Evolutionary conservation across 2,888 invertebrate genomes (phyloP).

Genomic region (Aphelenchoides bicaudatus): DNA sequence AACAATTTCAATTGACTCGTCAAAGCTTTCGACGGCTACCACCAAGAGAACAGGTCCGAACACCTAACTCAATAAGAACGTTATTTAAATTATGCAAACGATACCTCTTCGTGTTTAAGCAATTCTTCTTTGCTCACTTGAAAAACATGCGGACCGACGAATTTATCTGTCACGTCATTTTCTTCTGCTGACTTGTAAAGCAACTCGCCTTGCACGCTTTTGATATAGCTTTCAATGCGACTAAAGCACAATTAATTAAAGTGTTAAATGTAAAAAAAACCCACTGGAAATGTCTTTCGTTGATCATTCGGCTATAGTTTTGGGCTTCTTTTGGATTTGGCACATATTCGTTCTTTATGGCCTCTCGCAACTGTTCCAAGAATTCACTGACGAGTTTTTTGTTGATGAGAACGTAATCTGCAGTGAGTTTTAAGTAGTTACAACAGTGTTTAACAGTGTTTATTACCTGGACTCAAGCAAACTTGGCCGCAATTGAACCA

Average conservation of each 20-base stretch:
- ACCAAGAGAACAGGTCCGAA: constrained; percentile 94
- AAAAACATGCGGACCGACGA: constrained; percentile 79
- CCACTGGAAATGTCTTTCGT: constrained; percentile 75
- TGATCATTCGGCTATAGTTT: constrained; percentile 82
- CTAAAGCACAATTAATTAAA: constrained; percentile 63
- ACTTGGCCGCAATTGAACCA: constrained; percentile 69
- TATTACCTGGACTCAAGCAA: too few species aligned
- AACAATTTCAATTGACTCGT: constrained; percentile 80
- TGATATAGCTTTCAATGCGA: constrained; percentile 72
- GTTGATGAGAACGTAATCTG: constrained; percentile 41
- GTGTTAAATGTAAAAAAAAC: constrained; percentile 33
- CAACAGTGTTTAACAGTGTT: too few species aligned
- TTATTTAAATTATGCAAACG: too few species aligned
- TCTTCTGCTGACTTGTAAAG: constrained; percentile 67
- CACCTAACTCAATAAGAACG: too few species aligned
- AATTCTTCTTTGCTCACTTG: constrained; percentile 70
- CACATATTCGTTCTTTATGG: constrained; percentile 71
- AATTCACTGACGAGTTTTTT: constrained; percentile 26
- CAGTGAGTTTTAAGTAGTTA: too few species aligned
- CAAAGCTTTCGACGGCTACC: constrained; percentile 74
- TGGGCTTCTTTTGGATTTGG: constrained; percentile 73
- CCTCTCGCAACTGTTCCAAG: constrained; percentile 29
- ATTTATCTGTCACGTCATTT: constrained; percentile 72
- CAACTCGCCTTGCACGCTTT: constrained; percentile 69
- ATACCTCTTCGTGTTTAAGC: constrained; percentile 74